Conservation (phyloP, 2,888 invertebrate species). For the Gari tellinella region DNA sequence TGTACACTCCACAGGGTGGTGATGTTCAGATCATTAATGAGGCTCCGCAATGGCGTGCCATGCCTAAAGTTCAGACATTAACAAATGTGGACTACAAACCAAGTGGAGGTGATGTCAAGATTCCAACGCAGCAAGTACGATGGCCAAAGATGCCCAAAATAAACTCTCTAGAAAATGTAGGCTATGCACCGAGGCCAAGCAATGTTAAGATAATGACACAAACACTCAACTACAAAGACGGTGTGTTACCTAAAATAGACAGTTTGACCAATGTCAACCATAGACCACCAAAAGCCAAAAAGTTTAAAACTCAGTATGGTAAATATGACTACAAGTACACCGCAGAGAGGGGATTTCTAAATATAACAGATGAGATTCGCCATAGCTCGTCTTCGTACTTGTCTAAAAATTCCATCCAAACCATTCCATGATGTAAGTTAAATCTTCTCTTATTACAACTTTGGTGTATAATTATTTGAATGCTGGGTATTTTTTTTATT, state of each 20-base stretch:
- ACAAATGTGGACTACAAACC: constrained; percentile 69
- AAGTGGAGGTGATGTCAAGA: constrained; percentile 52
- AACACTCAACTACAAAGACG: constrained; percentile 48
- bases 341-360: constrained; percentile 57
- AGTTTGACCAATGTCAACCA: constrained; percentile 70
- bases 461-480: too few relatives aligned
- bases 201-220: constrained; percentile 43
- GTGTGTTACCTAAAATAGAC: constrained; percentile 63
- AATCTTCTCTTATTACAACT: not conserved
- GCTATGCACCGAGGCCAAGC: constrained; percentile 89
- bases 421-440: constrained; percentile 57
- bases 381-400: constrained; percentile 31
- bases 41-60: constrained; percentile 48
- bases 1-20: constrained; percentile 89
- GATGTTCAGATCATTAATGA: constrained; percentile 62
- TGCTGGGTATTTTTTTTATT: too few relatives aligned
- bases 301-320: constrained; percentile 44
- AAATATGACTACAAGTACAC: constrained; percentile 50
- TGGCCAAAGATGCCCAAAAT: constrained; percentile 60
- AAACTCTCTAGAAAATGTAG: constrained; percentile 86
- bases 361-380: constrained; percentile 48
- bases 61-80: constrained; percentile 69
- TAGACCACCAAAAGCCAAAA: constrained; percentile 52
- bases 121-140: constrained; percentile 37
- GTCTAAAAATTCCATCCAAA: constrained; percentile 49